Base-by-base conservation (phyloP, 1,140 invertebrate genomes). In the Zaprionus inermis region DNA sequence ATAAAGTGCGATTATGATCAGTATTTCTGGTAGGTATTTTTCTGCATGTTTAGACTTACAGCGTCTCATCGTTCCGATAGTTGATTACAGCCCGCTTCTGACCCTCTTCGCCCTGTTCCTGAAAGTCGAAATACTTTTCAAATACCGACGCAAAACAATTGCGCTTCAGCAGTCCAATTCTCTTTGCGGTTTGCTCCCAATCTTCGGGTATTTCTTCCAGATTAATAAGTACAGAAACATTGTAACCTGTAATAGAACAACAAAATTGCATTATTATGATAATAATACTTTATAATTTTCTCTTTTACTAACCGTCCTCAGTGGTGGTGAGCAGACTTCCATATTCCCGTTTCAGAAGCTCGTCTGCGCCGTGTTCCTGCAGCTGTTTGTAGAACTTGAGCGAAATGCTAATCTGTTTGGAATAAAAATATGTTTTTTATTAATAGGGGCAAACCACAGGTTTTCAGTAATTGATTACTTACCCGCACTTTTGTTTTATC, bases 71-170 rank as follows among this genome's bases (percentile, higher is more conserved):
- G 93, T 98, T 98, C 91, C 99, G 95, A 93, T 99, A 99, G 93
- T 99, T 97, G 92, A 99, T 99, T 63, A 99, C 98, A 68, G 99
- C 99, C 92, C 97, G 95, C 92, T 98, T 97, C 74, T 98, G 96
- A 10, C 96, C 96, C 91, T 98, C 96, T 90, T 96, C 95, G 2
- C 97, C 97, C 79, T 96, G 95, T 92, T 98, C 97, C 95, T 99
- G 98, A 93, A 98, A 98, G 92, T 98, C 96, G 93, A 99, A 99
- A 94, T 99, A 99, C 91, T 99, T 99, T 93, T 99, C 98, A 94
- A 99, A 99, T 36, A 99, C 98, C 44, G 98, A 99, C 16, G 98
- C 99, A 94, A 99, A 99, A 93, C 99, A 99, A 93, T 99, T 98
- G 85, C 99, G 95, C 93, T 99, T 99, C 44, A 99, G 93, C 24